Conservation (phyloP, 2,113 vertebrate genomes). For the Psilopsiagon aymara region DNA sequence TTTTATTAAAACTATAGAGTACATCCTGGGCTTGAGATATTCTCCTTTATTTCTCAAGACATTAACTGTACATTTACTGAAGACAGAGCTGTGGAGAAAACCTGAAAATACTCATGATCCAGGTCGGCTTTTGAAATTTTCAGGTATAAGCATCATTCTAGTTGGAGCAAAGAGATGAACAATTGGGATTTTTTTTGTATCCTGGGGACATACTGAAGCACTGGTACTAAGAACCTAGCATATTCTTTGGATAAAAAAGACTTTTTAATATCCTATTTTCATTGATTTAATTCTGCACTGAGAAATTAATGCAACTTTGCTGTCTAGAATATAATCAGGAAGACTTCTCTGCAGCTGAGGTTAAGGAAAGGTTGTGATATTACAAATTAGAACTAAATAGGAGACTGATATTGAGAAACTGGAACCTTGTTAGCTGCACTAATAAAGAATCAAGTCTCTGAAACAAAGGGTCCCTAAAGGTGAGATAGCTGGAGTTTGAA, state of each 20-base stretch:
- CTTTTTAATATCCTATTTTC: slow-evolving; percentile 37
- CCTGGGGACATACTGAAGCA: background rate
- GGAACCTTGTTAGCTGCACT: slow-evolving; percentile 68
- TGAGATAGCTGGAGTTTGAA: slow-evolving; percentile 67
- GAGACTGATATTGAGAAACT: slow-evolving; percentile 62
- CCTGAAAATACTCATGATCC: background rate
- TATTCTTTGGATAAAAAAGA: slow-evolving; percentile 20
- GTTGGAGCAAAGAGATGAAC: background rate
- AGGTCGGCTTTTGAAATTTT: background rate
- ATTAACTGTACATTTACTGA: slow-evolving; percentile 16
- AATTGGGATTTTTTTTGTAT: background rate
- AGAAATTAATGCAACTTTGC: slow-evolving; percentile 65
- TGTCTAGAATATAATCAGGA: slow-evolving; percentile 39
- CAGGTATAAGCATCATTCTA: background rate
- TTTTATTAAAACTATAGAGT: background rate
- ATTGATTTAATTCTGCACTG: slow-evolving; percentile 22
- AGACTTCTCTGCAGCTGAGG: slow-evolving; percentile 63
- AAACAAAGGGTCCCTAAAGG: slow-evolving; percentile 74
- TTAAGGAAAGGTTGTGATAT: slow-evolving; percentile 75
- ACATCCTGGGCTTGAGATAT: background rate
- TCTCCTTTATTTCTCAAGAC: slow-evolving; percentile 28
- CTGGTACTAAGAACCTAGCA: background rate
- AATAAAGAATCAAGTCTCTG: slow-evolving; percentile 73
- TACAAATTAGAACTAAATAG: slow-evolving; percentile 76
- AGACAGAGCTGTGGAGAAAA: background rate